phyloP scores from a whole-genome alignment of 2,113 vertebrate genomes.

The Colinus virginianus region DNA sequence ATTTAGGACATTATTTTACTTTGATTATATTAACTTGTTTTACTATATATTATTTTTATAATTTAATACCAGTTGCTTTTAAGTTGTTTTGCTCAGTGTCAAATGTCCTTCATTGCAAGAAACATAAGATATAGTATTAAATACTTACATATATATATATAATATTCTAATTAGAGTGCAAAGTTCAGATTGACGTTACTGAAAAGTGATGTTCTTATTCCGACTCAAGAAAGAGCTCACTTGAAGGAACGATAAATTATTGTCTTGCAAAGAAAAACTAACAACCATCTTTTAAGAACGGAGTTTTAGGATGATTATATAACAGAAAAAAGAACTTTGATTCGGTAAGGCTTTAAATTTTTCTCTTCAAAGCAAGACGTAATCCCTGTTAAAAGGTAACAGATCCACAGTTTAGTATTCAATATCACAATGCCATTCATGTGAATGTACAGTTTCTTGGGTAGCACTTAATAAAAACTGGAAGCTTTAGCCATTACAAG shows the following conservation, averaged over 20 bases:
- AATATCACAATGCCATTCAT: not conserved
- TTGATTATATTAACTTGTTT: not conserved
- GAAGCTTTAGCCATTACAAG: not conserved
- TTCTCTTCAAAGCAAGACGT: not conserved
- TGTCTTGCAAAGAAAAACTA: not conserved
- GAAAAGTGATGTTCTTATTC: not conserved
- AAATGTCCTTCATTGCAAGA: not conserved
- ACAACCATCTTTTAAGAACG: not conserved
- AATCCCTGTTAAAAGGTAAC: not conserved
- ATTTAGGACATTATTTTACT: not conserved
- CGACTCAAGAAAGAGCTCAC: not conserved
- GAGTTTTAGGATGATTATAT: not conserved
- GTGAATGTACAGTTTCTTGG: not conserved
- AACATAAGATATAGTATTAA: not conserved
- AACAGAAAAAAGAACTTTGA: not conserved
- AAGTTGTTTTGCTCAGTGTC: not conserved
- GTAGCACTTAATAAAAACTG: not conserved
- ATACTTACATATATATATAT: not conserved
- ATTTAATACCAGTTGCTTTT: not conserved
- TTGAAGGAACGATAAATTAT: not conserved
- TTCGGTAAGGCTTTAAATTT: not conserved
- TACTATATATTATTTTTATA: not conserved
- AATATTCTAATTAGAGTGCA: not conserved
- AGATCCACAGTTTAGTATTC: accelerated
- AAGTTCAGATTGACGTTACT: not conserved